These are phyloP conservation scores for Caenorhabditis brenneri DNA, from an alignment of 1,140 invertebrate genomes.

Conservation along the genomic window DNA sequence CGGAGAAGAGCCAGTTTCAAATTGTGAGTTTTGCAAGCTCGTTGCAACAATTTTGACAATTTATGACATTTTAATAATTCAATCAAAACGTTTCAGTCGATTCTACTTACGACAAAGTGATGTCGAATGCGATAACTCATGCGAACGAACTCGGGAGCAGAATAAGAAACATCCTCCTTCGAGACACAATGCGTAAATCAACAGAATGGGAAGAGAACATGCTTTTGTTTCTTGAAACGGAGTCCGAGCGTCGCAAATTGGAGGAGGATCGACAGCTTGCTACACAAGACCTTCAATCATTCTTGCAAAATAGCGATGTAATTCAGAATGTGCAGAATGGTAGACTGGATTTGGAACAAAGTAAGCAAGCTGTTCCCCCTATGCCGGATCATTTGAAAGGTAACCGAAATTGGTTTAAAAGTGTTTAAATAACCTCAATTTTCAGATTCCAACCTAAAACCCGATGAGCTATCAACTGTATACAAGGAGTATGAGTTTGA, in stretches of 20 bases:
- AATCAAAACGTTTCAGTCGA: neutral
- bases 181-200: neutral
- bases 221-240: constrained; percentile 13
- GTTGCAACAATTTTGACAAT: too few species aligned
- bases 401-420: neutral
- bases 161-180: neutral
- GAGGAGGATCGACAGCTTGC: neutral
- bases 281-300: neutral
- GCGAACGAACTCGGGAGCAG: neutral
- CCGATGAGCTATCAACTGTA: neutral
- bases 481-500: constrained; percentile 27
- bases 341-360: neutral
- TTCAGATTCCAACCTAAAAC: neutral
- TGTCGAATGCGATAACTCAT: neutral
- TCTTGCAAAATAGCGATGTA: neutral
- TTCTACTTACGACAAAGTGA: neutral
- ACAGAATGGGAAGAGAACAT: constrained; percentile 31
- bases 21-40: constrained; percentile 10
- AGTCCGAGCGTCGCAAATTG: constrained; percentile 12
- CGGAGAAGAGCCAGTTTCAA: neutral
- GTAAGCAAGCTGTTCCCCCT: neutral
- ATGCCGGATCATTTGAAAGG: constrained; percentile 20
- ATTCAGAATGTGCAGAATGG: neutral
- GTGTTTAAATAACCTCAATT: neutral
- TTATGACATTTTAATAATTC: neutral